Percentiles rank a stretch among this genome's conserved stretches.
These are phyloP conservation scores for Trogon melanurus DNA, from an alignment of 2,113 vertebrate species.

Conservation along the genomic window DNA sequence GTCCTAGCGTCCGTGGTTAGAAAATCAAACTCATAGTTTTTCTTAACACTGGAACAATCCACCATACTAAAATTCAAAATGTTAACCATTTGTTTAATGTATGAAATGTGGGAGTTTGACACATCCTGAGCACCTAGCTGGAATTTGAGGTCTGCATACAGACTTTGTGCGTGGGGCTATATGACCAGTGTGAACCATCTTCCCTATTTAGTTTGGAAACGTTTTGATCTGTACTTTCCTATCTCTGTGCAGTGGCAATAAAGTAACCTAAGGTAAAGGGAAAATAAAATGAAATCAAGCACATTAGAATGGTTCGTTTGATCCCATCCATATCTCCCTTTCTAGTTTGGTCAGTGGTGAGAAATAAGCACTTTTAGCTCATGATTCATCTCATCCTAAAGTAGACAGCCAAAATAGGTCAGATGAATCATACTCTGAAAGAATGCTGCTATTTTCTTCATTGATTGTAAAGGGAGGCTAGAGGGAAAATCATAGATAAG, in stretches of 20 bases:
- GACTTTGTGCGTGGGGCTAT: background rate
- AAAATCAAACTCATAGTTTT: background rate
- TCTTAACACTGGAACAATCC: background rate
- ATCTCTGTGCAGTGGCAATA: background rate
- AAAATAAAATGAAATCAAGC: background rate
- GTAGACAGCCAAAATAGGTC: conserved; percentile 1
- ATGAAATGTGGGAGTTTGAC: background rate
- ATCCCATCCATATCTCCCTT: background rate
- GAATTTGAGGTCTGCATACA: background rate
- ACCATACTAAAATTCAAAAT: background rate
- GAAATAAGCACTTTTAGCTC: background rate
- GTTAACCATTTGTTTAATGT: background rate
- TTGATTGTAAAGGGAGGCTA: background rate
- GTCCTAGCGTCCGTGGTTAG: background rate
- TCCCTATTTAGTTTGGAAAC: background rate
- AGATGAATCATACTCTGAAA: conserved; percentile 12
- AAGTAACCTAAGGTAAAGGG: background rate
- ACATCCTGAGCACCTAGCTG: background rate
- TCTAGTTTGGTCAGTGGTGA: background rate
- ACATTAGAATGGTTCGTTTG: background rate
- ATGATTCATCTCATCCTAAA: background rate
- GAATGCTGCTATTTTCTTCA: background rate
- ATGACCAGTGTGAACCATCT: background rate
- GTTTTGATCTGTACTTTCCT: background rate
- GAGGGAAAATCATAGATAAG: background rate